Evolutionary conservation across 2,113 vertebrate genomes (phyloP).

Genomic region (Tetraodon nigroviridis): DNA sequence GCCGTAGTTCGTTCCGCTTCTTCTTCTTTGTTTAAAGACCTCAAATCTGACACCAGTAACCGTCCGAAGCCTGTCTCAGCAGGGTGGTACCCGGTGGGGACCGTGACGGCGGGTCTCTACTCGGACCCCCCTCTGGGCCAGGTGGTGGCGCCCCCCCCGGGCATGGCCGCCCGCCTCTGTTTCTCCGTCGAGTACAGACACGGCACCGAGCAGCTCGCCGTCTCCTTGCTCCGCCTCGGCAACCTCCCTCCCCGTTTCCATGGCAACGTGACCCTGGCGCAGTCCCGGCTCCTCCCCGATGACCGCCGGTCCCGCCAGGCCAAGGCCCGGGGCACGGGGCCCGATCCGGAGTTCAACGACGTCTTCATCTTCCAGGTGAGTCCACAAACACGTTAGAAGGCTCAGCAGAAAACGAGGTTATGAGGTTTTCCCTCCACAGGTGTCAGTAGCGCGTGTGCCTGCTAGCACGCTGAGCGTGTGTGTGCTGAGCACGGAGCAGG

Average conservation of each 20-base stretch:
- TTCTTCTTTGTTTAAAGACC: not conserved
- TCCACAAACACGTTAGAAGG: not conserved
- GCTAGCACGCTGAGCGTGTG: conserved; percentile 81
- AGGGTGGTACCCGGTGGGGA: conserved; percentile 74
- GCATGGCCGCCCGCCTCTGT: conserved; percentile 82
- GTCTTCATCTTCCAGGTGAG: conserved; percentile 85
- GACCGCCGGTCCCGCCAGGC: conserved; percentile 81
- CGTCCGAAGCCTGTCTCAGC: conserved; percentile 20
- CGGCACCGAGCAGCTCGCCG: conserved; percentile 77
- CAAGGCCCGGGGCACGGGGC: conserved; percentile 75
- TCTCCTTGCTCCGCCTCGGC: conserved; percentile 80
- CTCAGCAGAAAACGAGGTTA: not conserved
- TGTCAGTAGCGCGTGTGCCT: conserved; percentile 74
- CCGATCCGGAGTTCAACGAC: conserved; percentile 82
- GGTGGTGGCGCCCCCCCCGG: conserved; percentile 76
- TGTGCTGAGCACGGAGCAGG: conserved; percentile 78
- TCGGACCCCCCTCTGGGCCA: conserved; percentile 69
- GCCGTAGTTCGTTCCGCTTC: conserved; percentile 56
- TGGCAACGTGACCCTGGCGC: conserved; percentile 76
- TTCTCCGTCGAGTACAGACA: conserved; percentile 83
- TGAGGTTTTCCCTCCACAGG: conserved; percentile 59
- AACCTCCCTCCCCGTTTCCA: conserved; percentile 77
- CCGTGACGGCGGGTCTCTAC: conserved; percentile 81
- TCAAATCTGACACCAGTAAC: too few species aligned
- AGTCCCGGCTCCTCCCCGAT: conserved; percentile 83